Evolutionary conservation across 1,140 invertebrate genomes (phyloP).

Genomic region (Drosophila pseudoobscura): DNA sequence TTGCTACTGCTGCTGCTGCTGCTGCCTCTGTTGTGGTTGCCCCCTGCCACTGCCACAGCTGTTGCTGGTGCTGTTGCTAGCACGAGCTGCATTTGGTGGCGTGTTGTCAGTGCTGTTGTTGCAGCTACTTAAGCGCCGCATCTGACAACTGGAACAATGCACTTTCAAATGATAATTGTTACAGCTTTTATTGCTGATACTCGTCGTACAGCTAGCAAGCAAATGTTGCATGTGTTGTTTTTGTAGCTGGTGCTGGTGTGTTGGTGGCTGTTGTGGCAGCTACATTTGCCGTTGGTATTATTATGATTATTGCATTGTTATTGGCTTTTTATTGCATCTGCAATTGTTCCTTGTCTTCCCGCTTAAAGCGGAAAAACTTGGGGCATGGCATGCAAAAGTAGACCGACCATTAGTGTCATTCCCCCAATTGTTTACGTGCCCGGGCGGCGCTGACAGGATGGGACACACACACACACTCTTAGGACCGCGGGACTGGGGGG

Average conservation of each 20-base stretch:
- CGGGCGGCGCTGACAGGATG: not conserved
- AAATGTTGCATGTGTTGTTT: constrained; percentile 57
- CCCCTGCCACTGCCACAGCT: constrained; percentile 40
- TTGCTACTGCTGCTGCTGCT: constrained; percentile 29
- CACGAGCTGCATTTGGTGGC: constrained; percentile 31
- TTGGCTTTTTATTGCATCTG: constrained; percentile 76
- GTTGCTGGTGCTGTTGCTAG: constrained; percentile 20
- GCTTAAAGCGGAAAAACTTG: constrained; percentile 31
- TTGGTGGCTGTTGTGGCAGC: constrained; percentile 16
- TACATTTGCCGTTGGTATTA: constrained; percentile 71
- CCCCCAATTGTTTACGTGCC: constrained; percentile 57
- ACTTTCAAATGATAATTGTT: constrained; percentile 81
- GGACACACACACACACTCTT: constrained; percentile 17
- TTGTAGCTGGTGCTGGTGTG: constrained; percentile 10
- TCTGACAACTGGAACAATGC: constrained; percentile 76
- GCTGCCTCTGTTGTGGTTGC: constrained; percentile 17
- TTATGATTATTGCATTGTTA: constrained; percentile 82
- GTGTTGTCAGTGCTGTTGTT: constrained; percentile 27
- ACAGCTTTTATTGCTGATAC: constrained; percentile 80
- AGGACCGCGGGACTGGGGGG: no score
- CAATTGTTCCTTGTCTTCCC: constrained; percentile 59
- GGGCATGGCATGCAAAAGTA: constrained; percentile 37
- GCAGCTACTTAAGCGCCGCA: constrained; percentile 56
- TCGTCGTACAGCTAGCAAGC: constrained; percentile 30
- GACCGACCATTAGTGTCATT: constrained; percentile 42